Percentiles rank a stretch among this genome's conserved stretches.
Conservation (phyloP, 2,113 vertebrate genomes). For the Corythoichthys haematopterus region DNA sequence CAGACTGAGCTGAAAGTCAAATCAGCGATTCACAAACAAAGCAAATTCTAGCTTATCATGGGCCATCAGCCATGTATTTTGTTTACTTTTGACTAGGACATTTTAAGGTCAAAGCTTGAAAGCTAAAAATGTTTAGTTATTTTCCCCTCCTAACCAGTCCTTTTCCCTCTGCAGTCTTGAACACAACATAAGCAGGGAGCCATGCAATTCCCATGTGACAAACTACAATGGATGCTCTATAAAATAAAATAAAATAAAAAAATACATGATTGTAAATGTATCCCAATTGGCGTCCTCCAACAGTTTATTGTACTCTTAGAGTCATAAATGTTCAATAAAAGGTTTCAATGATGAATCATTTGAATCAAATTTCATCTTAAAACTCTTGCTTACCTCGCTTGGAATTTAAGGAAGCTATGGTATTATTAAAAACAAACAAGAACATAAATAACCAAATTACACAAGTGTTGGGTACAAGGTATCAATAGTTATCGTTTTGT, state of each 20-base stretch:
- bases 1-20: conserved; percentile 1
- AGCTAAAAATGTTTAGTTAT: not conserved
- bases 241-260: not conserved
- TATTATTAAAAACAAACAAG: no score
- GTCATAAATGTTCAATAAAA: not conserved
- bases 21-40: not conserved
- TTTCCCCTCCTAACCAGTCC: no score
- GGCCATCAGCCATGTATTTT: conserved; percentile 1
- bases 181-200: not conserved
- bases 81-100: conserved; percentile 3
- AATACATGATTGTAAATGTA: not conserved
- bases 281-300: not conserved
- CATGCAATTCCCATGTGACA: not conserved
- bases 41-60: not conserved
- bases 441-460: no score
- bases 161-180: not conserved
- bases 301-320: not conserved
- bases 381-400: not conserved
- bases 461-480: no score
- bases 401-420: no score
- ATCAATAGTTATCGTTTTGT: no score
- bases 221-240: not conserved
- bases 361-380: not conserved
- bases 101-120: not conserved
- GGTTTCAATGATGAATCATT: not conserved